phyloP scores from a whole-genome alignment of 1,140 invertebrate genomes.

The Euura lappo region DNA sequence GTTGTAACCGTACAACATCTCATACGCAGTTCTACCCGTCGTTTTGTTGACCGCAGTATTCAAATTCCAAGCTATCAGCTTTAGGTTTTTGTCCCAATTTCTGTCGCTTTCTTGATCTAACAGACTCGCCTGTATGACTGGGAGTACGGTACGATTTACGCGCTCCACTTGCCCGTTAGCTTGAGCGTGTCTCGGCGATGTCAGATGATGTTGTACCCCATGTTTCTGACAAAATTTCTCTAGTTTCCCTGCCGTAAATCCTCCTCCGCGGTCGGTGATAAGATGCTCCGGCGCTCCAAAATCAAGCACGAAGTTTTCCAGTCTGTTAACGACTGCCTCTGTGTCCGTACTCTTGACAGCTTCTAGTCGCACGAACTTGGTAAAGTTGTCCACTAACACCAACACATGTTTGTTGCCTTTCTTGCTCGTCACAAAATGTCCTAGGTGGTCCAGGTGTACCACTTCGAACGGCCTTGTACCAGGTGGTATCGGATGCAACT shows the following conservation, averaged over 20 bases:
- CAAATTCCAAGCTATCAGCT: slow-evolving; percentile 22
- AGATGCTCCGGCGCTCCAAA: slow-evolving; percentile 21
- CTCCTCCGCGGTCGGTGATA: slow-evolving; percentile 35
- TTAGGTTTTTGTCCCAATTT: slow-evolving; percentile 23
- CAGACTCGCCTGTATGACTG: slow-evolving; percentile 1
- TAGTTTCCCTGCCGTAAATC: slow-evolving; percentile 38
- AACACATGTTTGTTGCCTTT: slow-evolving; percentile 24
- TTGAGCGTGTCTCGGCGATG: slow-evolving; percentile 16
- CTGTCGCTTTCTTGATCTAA: not conserved
- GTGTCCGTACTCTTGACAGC: not conserved
- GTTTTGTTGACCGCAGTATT: slow-evolving; percentile 27
- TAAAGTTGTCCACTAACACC: slow-evolving; percentile 6
- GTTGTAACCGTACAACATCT: slow-evolving; percentile 18
- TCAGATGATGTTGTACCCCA: slow-evolving; percentile 21
- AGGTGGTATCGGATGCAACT: slow-evolving; percentile 11
- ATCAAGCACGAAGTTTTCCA: slow-evolving; percentile 20
- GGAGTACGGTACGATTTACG: slow-evolving; percentile 21
- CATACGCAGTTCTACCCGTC: slow-evolving; percentile 26
- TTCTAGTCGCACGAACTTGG: not conserved
- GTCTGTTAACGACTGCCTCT: not conserved
- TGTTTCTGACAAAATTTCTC: slow-evolving; percentile 26
- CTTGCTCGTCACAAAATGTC: slow-evolving; percentile 16
- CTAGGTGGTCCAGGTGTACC: not conserved
- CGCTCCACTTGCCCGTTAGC: slow-evolving; percentile 25
- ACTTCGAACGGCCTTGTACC: slow-evolving; percentile 8